Evolutionary conservation across 1,140 invertebrate genomes (phyloP).

Genomic region (Drosophila melanogaster): DNA sequence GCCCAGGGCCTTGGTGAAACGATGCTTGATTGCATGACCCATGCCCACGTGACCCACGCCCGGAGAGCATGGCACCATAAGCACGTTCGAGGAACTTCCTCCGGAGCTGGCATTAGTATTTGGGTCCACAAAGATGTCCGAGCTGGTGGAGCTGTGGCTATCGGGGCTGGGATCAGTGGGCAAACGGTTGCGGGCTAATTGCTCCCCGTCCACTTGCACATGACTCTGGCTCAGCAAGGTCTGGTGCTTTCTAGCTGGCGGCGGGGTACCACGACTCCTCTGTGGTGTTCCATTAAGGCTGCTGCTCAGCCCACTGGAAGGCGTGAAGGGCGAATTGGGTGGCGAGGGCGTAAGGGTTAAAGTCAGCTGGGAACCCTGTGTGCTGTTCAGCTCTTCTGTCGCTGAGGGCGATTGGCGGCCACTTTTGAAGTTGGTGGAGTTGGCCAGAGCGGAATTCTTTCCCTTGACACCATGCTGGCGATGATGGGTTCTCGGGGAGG

Average conservation of each 20-base stretch:
- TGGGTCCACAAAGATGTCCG: conserved; percentile 85
- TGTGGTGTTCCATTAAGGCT: conserved; percentile 73
- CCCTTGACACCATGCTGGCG: conserved; percentile 57
- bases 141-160: conserved; percentile 84
- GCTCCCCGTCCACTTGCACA: conserved; percentile 27
- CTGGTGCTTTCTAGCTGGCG: conserved; percentile 90
- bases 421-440: conserved; percentile 40
- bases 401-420: conserved; percentile 50
- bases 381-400: conserved; percentile 52
- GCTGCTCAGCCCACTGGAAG: conserved; percentile 80
- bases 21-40: conserved; percentile 96
- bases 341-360: conserved; percentile 81
- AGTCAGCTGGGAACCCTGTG: conserved; percentile 62
- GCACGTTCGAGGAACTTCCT: conserved; percentile 71
- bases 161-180: conserved; percentile 89
- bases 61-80: conserved; percentile 91
- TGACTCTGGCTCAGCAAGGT: conserved; percentile 73
- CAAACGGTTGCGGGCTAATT: conserved; percentile 86
- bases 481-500: conserved; percentile 74
- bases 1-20: conserved; percentile 95
- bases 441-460: conserved; percentile 25
- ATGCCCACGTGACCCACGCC: conserved; percentile 90
- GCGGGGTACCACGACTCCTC: conserved; percentile 87
- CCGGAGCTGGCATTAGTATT: conserved; percentile 71
- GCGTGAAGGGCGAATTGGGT: conserved; percentile 78